Base-by-base conservation (phyloP, 2,888 invertebrate genomes). In the Drosophila phalerata region DNA sequence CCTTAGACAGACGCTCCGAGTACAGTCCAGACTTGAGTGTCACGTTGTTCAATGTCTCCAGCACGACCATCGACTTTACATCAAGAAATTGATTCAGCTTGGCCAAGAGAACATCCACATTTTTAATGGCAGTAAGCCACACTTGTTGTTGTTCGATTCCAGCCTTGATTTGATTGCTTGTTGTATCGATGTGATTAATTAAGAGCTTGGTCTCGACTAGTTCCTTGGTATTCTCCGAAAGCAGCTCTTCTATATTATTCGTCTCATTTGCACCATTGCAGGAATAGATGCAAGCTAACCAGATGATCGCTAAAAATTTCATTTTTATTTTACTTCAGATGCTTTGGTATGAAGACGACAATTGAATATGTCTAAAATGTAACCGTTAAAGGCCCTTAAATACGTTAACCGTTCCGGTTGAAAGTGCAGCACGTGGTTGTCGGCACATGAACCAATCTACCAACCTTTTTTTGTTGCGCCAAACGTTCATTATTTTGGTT, bases 351-450 rank as follows among this genome's bases (percentile, higher is more conserved):
- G n/a, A 30, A 53, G 60, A 28, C 25, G 34, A 40, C 48, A 61
- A 66, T 5, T 67, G 65, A 40, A 48, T 72, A 62, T 82, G 64
- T 61, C 43, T 64, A 28, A 28, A n/a, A 6, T 28, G 13, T 28
- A 8, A 15, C 13, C 19, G 22, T 13, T 42, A 57, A 25, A n/a
- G 25, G n/a, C 32, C 30, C 42, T 87, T 87, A 85, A 75, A 76
- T 82, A 87, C 43, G 47, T 37, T 30, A 25, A 19, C 5, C 8
- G 15, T 38, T 30, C 17, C 37, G n/a, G n/a, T 9, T 17, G 48
- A 28, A 51, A 22, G 15, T 11, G 22, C 11, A 11, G 69, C 75
- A 85, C 79, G 75, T 87, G 75, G 30, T 30, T 68, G 49, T 5
- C 10, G 5, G 60, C 47, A 52, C 34, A 47, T 69, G 40, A 19